A percentile compares a stretch with the other conserved stretches of the same genome.
These are phyloP conservation scores for Euwallacea similis DNA, from an alignment of 1,140 invertebrate species.

Conservation along the genomic window DNA sequence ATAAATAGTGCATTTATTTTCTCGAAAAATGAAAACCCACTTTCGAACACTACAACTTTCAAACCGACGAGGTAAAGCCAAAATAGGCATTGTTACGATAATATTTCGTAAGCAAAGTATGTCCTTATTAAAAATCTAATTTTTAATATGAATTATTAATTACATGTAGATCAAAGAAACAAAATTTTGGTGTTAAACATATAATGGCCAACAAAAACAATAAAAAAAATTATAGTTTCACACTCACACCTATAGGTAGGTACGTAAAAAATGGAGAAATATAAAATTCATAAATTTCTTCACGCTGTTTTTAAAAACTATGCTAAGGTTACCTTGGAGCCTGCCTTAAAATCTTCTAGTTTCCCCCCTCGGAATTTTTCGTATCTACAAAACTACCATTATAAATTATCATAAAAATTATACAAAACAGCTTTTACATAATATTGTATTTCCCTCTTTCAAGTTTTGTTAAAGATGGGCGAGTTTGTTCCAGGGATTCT, in stretches of 20 bases:
- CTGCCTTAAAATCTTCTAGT: constrained; percentile 23
- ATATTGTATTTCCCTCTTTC: constrained; percentile 66
- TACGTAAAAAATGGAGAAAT: background rate
- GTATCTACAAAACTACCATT: constrained; percentile 39
- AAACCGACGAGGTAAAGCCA: too few species aligned
- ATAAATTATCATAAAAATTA: constrained; percentile 3
- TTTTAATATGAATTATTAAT: background rate
- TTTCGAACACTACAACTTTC: too few species aligned
- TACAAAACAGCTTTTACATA: constrained; percentile 57
- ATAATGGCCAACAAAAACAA: background rate
- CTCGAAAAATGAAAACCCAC: too few species aligned
- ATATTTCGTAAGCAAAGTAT: too few species aligned
- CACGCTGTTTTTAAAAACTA: constrained; percentile 14
- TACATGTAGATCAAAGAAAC: background rate
- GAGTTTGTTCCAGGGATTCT: constrained; percentile 62
- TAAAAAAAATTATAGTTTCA: background rate
- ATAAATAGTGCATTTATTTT: too few species aligned
- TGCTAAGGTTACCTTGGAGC: constrained; percentile 38
- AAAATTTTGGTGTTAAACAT: background rate
- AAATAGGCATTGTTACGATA: too few species aligned
- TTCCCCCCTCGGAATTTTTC: constrained; percentile 38
- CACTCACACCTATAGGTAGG: background rate
- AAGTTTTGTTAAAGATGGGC: constrained; percentile 64
- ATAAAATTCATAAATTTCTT: background rate
- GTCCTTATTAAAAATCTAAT: background rate